phyloP scores from a whole-genome alignment of 2,797 vertebrate genomes.

The Bradypodion pumilum region DNA sequence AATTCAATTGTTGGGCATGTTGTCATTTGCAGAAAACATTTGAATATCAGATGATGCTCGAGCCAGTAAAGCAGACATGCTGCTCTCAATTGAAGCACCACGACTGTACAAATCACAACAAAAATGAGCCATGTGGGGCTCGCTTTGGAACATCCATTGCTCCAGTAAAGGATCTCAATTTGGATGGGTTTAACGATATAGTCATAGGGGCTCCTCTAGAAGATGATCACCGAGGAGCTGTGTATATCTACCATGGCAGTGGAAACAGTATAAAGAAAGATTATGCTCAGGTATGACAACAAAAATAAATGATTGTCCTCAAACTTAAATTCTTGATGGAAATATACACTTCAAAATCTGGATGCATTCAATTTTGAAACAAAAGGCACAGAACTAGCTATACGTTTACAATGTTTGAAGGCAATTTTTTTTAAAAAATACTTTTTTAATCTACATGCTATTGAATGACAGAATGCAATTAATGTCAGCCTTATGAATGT shows the following conservation, averaged over 20 bases:
- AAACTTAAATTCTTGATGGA: neutral
- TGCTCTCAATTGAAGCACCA: constrained; percentile 77
- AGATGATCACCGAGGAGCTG: constrained; percentile 91
- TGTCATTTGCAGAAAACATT: constrained; percentile 77
- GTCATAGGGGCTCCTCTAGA: constrained; percentile 94
- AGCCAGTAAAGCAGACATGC: constrained; percentile 89
- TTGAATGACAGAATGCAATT: neutral
- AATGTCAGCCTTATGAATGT: neutral
- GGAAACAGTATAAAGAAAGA: constrained; percentile 81
- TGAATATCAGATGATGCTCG: constrained; percentile 86
- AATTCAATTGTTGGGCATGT: constrained; percentile 46
- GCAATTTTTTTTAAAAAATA: neutral
- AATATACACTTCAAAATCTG: neutral
- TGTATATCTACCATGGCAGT: constrained; percentile 91
- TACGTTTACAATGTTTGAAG: neutral
- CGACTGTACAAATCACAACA: constrained; percentile 79
- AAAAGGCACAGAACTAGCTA: neutral
- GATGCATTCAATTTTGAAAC: neutral
- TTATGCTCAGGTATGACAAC: constrained; percentile 85
- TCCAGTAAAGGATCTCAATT: constrained; percentile 90
- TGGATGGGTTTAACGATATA: constrained; percentile 90
- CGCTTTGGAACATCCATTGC: constrained; percentile 94
- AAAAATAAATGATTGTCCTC: neutral
- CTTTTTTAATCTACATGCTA: neutral
- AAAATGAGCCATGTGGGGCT: constrained; percentile 90